Base-by-base conservation (phyloP, 2,113 vertebrate genomes). In the Delphinus delphis region DNA sequence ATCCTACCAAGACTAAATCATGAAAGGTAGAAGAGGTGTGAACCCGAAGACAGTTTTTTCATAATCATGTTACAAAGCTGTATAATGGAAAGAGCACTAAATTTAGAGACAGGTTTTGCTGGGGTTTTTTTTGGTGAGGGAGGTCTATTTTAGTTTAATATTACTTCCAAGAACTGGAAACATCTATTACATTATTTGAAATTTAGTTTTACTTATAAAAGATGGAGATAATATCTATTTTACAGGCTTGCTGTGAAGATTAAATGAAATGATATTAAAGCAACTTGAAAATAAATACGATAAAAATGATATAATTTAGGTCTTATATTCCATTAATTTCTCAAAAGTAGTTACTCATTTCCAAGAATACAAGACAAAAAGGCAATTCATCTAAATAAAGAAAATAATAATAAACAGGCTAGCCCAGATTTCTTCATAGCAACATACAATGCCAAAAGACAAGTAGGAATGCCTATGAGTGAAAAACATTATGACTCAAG, bases 221-320 rank as follows among this genome's bases (percentile, higher is more conserved):
- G 76, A 36, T 47, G 44, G 8, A 83, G 41, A 83, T 79, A 74
- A 65, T 86, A 26, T 76, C 81, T 94, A 70, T 58, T 68, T 58
- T 84, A 63, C 2, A 67, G 25, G 26, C 14, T 83, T 79, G 23
- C 58, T 62, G 8, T 71, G 53, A 36, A 23, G 4, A 73, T 17
- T 58, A 90, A 92, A 82, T 90, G 15, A 93, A 84, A 74, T 92
- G n/a, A 89, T 11, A 55, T 63, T 38, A 53, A 96, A 79, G 8
- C 1, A 77, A 15, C 38, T 82, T 87, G 80, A 94, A 93, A 58
- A 70, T 77, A 82, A 87, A 87, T 73, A 86, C 12, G 36, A 83
- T 17, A 53, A 38, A 63, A 77, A 41, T 81, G 41, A 90, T 2
- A n/a, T 92, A 93, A 70, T 79, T 77, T 77, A 28, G 8, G 9